Conservation (phyloP, 1,140 invertebrate species). For the Anagrus nilaparvatae region DNA sequence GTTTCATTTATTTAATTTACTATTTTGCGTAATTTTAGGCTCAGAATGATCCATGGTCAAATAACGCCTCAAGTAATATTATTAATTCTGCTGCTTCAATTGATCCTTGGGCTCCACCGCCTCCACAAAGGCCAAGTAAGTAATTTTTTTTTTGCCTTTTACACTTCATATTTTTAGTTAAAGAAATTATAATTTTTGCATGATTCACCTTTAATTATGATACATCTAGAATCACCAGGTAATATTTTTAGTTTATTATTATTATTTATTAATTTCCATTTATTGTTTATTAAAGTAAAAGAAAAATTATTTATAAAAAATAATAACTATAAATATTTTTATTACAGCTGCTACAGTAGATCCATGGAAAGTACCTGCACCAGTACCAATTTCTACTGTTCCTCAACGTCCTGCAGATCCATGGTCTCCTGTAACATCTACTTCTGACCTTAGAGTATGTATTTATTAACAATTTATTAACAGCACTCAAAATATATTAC, state of each 20-base stretch:
- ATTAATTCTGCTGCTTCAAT: conserved; percentile 27
- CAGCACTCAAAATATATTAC: neutral
- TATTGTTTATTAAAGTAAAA: neutral
- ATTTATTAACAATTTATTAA: neutral
- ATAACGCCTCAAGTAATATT: conserved; percentile 30
- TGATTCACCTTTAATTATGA: too few relatives aligned
- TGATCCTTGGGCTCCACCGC: conserved; percentile 51
- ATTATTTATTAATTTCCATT: too few relatives aligned
- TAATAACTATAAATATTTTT: too few relatives aligned
- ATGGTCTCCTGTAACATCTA: conserved; percentile 37
- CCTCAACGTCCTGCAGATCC: conserved; percentile 37
- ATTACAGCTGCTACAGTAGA: conserved; percentile 38
- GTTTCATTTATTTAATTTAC: neutral
- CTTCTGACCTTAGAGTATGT: conserved; percentile 27
- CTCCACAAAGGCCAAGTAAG: conserved; percentile 32
- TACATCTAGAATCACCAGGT: too few relatives aligned
- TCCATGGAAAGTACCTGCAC: conserved; percentile 45
- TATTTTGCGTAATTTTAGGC: conserved; percentile 17
- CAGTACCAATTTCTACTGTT: conserved; percentile 26
- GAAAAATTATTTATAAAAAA: conserved; percentile 8
- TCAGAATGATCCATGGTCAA: conserved; percentile 49
- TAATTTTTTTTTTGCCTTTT: conserved; percentile 2
- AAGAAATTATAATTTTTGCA: too few relatives aligned
- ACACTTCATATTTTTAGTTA: neutral
- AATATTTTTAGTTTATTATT: too few relatives aligned